These are phyloP conservation scores for Nansenia antarctica DNA, from an alignment of 2,113 vertebrate genomes.

Conservation along the genomic window DNA sequence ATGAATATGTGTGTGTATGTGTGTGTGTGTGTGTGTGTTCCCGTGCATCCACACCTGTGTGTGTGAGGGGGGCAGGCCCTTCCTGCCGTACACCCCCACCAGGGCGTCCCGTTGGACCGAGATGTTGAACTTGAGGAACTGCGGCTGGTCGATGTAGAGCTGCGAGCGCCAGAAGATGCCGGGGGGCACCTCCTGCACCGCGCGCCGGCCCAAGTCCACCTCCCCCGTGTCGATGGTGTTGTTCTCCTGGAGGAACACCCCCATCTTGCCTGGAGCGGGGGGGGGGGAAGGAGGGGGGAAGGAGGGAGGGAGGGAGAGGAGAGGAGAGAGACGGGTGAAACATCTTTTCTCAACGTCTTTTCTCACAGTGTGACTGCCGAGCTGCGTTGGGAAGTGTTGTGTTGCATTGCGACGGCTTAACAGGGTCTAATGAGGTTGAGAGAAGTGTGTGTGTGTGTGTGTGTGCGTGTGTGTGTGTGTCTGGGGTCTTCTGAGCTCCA, in stretches of 20 bases:
- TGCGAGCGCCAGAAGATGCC: constrained; percentile 98
- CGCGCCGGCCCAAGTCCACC: constrained; percentile 91
- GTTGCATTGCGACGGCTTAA: no score
- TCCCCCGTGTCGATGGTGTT: constrained; percentile 98
- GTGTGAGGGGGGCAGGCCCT: constrained; percentile 95
- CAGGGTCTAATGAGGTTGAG: no score
- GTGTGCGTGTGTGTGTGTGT: no score
- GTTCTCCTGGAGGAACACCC: constrained; percentile 90
- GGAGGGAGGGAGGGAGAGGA: not conserved
- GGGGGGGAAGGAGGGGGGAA: not conserved
- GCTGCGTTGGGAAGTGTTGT: no score
- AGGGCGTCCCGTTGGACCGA: constrained; percentile 95
- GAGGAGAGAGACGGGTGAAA: no score
- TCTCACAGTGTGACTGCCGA: no score
- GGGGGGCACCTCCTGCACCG: constrained; percentile 90
- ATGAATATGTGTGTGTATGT: no score
- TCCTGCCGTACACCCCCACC: constrained; percentile 96
- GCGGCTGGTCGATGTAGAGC: constrained; percentile 95
- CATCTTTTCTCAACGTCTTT: no score
- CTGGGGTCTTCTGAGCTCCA: no score
- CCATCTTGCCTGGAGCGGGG: constrained; percentile 81
- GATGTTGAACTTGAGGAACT: constrained; percentile 99
- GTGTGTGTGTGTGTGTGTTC: not conserved
- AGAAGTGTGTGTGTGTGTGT: no score
- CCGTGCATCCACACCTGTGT: constrained; percentile 82